Evolutionary conservation across 2,797 vertebrate genomes (phyloP).

Genomic region (Aphelocoma californica): DNA sequence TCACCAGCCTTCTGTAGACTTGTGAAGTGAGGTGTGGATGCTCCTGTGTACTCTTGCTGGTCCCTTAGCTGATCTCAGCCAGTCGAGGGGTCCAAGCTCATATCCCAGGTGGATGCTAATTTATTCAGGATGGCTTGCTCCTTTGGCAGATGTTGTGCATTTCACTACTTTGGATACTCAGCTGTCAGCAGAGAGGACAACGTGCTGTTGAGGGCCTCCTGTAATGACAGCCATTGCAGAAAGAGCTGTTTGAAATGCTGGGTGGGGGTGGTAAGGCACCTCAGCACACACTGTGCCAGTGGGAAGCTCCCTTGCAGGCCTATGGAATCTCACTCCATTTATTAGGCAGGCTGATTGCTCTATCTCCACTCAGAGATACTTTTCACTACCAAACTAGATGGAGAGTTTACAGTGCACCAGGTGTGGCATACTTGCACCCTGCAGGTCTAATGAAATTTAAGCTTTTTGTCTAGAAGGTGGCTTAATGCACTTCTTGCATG

Average conservation of each 20-base stretch:
- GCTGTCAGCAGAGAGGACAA: constrained; percentile 10
- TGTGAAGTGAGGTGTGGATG: background rate
- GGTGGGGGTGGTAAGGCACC: background rate
- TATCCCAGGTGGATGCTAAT: background rate
- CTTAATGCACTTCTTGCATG: background rate
- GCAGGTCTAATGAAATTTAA: background rate
- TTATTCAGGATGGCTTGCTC: background rate
- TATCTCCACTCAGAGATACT: background rate
- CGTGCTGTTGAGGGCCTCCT: background rate
- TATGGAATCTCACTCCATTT: background rate
- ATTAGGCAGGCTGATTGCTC: background rate
- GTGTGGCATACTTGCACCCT: background rate
- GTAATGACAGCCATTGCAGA: background rate
- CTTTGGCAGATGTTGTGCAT: constrained; percentile 1
- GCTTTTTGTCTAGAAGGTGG: background rate
- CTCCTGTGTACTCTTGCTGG: background rate
- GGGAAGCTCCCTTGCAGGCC: background rate
- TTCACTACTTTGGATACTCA: background rate
- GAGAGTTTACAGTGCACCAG: background rate
- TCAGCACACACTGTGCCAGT: background rate
- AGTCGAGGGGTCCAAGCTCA: background rate
- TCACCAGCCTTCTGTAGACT: background rate
- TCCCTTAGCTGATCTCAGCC: background rate
- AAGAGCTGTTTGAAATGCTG: background rate
- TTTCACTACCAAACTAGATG: background rate